These are phyloP conservation scores for Chromoteleia sp. DNA, from an alignment of 2,888 invertebrate genomes.

Conservation along the genomic window DNA sequence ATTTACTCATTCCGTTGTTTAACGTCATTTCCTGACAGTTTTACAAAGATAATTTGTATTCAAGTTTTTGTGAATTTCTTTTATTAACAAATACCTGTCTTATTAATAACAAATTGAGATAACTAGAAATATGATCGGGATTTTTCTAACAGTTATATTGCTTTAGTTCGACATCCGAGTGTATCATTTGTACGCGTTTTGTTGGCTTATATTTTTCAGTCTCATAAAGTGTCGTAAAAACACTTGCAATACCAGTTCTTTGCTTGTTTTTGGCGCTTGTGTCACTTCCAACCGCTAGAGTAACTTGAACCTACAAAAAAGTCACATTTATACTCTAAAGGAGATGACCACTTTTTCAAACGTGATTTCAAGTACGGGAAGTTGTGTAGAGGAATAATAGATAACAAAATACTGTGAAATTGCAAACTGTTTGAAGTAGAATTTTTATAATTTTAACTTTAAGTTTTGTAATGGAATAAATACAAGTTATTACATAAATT, in stretches of 20 bases:
- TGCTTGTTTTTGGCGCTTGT: constrained; percentile 59
- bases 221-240: constrained; percentile 65
- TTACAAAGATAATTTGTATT: too few species aligned
- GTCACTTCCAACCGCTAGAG: constrained; percentile 66
- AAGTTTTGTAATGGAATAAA: not conserved
- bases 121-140: constrained; percentile 9
- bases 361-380: constrained; percentile 49
- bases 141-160: constrained; percentile 36
- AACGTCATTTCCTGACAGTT: not conserved
- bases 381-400: constrained; percentile 18
- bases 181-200: constrained; percentile 51
- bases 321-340: constrained; percentile 55
- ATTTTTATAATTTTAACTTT: not conserved
- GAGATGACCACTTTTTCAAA: constrained; percentile 62
- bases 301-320: constrained; percentile 57
- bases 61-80: not conserved
- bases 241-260: constrained; percentile 59
- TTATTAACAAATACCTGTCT: not conserved
- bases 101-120: constrained; percentile 5
- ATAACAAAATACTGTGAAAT: constrained; percentile 4
- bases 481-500: too few species aligned
- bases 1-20: not conserved
- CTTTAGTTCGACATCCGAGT: constrained; percentile 46
- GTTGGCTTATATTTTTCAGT: constrained; percentile 56
- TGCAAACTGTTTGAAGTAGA: not conserved